phyloP scores from a whole-genome alignment of 2,113 vertebrate species.

The Chinchilla lanigera region DNA sequence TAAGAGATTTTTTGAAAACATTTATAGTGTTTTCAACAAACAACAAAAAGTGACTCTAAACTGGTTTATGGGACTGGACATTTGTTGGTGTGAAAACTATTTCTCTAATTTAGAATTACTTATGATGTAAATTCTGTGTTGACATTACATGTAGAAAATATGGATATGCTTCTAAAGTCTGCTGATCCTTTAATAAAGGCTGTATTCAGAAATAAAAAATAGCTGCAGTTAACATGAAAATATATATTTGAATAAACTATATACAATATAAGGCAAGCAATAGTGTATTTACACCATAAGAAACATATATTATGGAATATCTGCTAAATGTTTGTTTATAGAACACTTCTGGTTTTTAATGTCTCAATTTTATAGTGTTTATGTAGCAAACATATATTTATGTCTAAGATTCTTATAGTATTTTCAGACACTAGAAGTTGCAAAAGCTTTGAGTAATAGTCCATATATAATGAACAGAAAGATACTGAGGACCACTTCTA shows the following conservation, averaged over 20 bases:
- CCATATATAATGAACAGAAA: neutral
- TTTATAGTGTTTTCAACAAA: neutral
- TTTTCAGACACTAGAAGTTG: neutral
- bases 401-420: neutral
- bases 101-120: slow-evolving; percentile 6
- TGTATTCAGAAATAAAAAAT: neutral
- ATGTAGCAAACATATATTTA: neutral
- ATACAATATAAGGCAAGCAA: neutral
- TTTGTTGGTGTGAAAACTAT: neutral
- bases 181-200: neutral
- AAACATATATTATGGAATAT: neutral
- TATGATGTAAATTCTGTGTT: neutral
- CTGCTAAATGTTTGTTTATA: neutral
- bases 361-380: neutral
- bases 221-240: neutral
- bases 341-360: neutral
- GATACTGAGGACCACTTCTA: neutral
- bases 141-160: neutral
- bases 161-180: neutral
- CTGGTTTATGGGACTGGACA: neutral
- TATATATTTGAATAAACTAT: neutral
- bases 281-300: neutral
- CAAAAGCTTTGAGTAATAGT: neutral
- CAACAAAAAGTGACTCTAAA: slow-evolving; percentile 15
- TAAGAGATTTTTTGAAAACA: neutral